These are phyloP conservation scores for Tympanuchus pallidicinctus DNA, from an alignment of 2,113 vertebrate genomes.

Conservation along the genomic window DNA sequence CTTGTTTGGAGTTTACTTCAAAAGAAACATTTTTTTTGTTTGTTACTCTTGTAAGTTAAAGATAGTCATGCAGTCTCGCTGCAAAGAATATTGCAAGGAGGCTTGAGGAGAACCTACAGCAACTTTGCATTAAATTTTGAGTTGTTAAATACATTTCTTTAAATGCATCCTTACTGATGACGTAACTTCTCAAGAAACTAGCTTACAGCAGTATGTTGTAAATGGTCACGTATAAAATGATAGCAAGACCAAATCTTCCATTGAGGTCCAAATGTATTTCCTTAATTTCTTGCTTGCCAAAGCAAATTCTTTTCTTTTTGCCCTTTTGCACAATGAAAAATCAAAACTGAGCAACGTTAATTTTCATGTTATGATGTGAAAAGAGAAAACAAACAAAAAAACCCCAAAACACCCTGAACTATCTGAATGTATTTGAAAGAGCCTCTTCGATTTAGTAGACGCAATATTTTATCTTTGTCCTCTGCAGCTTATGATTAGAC, in stretches of 20 bases:
- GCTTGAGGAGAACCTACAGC: not conserved
- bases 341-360: conserved; percentile 1
- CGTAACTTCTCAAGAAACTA: not conserved
- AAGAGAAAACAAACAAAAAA: not conserved
- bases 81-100: not conserved
- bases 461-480: not conserved
- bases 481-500: not conserved
- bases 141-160: not conserved
- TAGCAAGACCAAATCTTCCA: not conserved
- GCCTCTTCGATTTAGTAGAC: not conserved
- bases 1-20: not conserved
- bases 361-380: not conserved
- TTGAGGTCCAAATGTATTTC: not conserved
- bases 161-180: not conserved
- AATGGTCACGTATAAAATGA: not conserved
- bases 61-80: not conserved
- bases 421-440: not conserved
- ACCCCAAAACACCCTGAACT: not conserved
- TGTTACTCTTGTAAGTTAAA: not conserved
- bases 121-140: not conserved
- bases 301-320: not conserved
- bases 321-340: not conserved
- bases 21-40: not conserved
- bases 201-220: not conserved
- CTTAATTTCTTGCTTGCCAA: not conserved